Evolutionary conservation across 2,888 invertebrate genomes (phyloP).

Genomic region (Leptinotarsa peninsularis): DNA sequence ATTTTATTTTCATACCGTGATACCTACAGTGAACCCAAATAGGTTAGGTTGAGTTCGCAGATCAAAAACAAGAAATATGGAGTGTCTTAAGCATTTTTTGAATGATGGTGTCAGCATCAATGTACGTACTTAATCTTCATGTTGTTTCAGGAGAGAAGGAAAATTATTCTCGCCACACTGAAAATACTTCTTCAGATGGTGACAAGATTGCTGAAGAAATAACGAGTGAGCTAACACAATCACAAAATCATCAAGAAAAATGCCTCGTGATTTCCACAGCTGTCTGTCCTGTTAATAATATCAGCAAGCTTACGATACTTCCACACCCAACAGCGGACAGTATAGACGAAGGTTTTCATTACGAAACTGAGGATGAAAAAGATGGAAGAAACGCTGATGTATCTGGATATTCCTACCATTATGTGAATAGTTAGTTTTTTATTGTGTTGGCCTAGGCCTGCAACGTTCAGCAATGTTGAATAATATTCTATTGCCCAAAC

Average conservation of each 20-base stretch:
- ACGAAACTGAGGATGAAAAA: not conserved
- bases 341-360: not conserved
- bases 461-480: too few species aligned
- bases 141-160: constrained; percentile 8
- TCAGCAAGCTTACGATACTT: not conserved
- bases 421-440: too few species aligned
- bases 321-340: not conserved
- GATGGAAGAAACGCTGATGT: constrained; percentile 3
- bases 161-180: not conserved
- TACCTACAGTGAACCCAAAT: too few species aligned
- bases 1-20: too few species aligned
- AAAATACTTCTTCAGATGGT: not conserved
- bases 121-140: not conserved
- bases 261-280: not conserved
- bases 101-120: not conserved
- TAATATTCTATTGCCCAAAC: too few species aligned
- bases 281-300: not conserved
- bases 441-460: too few species aligned
- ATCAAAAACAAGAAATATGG: constrained; percentile 6
- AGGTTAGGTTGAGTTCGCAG: too few species aligned
- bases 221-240: not conserved
- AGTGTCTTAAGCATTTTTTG: not conserved
- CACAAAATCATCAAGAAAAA: not conserved
- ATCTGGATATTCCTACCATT: not conserved
- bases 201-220: not conserved